A percentile compares a stretch with the other conserved stretches of the same genome.
Evolutionary conservation across 1,140 invertebrate genomes (phyloP).

Genomic region (Bombus sylvicola): DNA sequence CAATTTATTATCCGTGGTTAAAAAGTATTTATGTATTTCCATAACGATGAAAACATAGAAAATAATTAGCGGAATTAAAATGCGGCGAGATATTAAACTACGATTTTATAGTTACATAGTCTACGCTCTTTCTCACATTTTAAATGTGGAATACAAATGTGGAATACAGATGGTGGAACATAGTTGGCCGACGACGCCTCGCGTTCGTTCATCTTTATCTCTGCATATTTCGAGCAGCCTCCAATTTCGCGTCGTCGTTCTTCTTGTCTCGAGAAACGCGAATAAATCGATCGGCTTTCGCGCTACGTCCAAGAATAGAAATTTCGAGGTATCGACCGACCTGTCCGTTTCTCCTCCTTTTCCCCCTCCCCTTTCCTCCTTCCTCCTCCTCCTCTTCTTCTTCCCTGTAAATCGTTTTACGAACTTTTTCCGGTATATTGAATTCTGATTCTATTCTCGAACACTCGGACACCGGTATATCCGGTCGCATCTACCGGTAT

Average conservation of each 20-base stretch:
- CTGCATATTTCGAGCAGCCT: background rate
- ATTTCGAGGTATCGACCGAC: constrained; percentile 34
- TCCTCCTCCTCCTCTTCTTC: background rate
- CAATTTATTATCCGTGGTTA: too few relatives aligned
- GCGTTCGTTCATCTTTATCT: background rate
- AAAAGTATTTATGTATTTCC: too few relatives aligned
- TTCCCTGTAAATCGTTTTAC: constrained; percentile 27
- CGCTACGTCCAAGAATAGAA: constrained; percentile 13
- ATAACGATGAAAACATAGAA: too few relatives aligned
- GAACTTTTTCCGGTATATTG: constrained; percentile 68
- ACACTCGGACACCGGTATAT: constrained; percentile 38
- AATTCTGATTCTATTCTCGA: constrained; percentile 70
- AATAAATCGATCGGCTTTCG: constrained; percentile 39
- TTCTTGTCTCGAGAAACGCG: background rate
- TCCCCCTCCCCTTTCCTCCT: too few relatives aligned
- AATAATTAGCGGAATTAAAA: too few relatives aligned
- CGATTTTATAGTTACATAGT: too few relatives aligned
- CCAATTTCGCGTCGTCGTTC: background rate
- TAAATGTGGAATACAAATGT: too few relatives aligned
- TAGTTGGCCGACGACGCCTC: background rate
- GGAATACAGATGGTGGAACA: too few relatives aligned
- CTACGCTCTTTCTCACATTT: accelerated
- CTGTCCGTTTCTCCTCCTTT: too few relatives aligned
- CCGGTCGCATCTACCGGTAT: constrained; percentile 67
- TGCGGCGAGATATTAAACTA: too few relatives aligned